Conservation (phyloP, 1,140 invertebrate genomes). For the Drosophila suzukii region DNA sequence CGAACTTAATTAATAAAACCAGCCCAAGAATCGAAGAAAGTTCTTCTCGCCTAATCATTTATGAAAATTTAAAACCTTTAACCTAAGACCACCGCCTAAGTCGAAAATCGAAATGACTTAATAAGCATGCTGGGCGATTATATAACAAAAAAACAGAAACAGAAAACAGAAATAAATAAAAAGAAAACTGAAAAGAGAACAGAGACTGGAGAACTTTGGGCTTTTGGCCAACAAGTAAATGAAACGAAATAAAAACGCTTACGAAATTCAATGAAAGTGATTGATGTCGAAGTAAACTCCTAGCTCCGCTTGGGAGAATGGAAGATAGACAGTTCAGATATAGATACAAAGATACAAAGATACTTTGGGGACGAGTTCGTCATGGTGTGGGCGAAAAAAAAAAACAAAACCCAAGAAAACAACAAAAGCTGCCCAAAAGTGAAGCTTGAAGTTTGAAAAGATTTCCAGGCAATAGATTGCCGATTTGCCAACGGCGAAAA, state of each 20-base stretch:
- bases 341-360: constrained; percentile 28
- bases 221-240: constrained; percentile 19
- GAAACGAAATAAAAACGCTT: constrained; percentile 45
- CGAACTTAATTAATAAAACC: constrained; percentile 41
- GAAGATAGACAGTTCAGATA: constrained; percentile 43
- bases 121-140: constrained; percentile 67
- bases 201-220: constrained; percentile 21
- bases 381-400: constrained; percentile 32
- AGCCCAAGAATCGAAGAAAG: constrained; percentile 35
- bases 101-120: constrained; percentile 70
- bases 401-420: neutral
- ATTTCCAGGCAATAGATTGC: constrained; percentile 40
- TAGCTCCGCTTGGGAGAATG: constrained; percentile 43
- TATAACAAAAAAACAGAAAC: constrained; percentile 49
- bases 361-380: constrained; percentile 14
- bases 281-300: constrained; percentile 67
- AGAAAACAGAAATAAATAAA: constrained; percentile 16
- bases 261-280: constrained; percentile 82
- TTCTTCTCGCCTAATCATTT: constrained; percentile 46
- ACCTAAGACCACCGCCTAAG: constrained; percentile 39
- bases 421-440: constrained; percentile 49
- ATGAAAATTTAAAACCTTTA: constrained; percentile 58
- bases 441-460: constrained; percentile 35
- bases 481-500: constrained; percentile 45
- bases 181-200: constrained; percentile 20